phyloP scores from a whole-genome alignment of 2,888 invertebrate species.

The Harpalus rubripes region DNA sequence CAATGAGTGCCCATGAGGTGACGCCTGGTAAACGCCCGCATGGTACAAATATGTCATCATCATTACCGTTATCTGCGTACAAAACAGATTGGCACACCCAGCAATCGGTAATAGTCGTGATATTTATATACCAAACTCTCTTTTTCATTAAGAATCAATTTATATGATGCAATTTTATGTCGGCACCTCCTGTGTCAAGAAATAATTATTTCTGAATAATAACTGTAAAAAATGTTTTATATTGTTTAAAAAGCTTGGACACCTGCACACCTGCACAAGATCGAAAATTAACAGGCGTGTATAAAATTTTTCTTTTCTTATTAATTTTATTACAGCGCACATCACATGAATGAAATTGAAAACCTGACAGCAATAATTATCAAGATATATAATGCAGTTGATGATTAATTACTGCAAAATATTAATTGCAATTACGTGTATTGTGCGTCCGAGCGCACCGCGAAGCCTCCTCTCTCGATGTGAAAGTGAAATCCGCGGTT shows the following conservation, averaged over 20 bases:
- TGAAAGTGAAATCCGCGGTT: conserved; percentile 38
- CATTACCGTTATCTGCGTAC: too few relatives aligned
- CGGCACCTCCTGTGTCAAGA: background rate
- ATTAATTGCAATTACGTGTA: conserved; percentile 48
- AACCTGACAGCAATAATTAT: conserved; percentile 39
- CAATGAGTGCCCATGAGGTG: too few relatives aligned
- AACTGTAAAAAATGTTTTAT: background rate
- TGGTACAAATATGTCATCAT: too few relatives aligned
- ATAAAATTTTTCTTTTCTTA: conserved; percentile 1
- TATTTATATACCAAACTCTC: too few relatives aligned
- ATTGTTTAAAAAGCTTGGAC: background rate
- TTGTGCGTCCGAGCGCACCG: background rate
- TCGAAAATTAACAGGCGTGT: conserved; percentile 7
- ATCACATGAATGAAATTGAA: conserved; percentile 31
- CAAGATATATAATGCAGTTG: conserved; percentile 49
- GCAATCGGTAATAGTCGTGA: too few relatives aligned
- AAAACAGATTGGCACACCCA: too few relatives aligned
- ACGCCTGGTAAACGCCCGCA: too few relatives aligned
- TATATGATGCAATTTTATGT: too few relatives aligned
- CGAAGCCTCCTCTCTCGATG: background rate
- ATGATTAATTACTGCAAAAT: conserved; percentile 40
- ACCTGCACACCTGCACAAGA: background rate
- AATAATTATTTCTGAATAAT: background rate
- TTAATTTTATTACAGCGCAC: conserved; percentile 3
- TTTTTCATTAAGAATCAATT: too few relatives aligned